Evolutionary conservation across 2,797 vertebrate species (phyloP).

Genomic region (Melanotaenia pygmaea): DNA sequence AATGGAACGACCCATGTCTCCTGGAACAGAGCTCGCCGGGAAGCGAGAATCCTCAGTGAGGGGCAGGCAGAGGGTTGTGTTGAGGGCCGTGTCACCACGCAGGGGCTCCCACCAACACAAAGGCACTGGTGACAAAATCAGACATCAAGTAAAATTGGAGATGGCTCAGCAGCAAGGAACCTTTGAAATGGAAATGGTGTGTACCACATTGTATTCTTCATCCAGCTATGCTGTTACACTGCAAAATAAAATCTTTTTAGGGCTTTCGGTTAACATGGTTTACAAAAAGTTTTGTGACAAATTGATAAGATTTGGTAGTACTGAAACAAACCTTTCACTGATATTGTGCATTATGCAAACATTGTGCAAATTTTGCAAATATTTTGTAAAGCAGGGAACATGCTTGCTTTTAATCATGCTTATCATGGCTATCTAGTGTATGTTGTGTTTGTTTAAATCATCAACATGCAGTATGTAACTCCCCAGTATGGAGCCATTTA

Average conservation of each 20-base stretch:
- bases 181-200: constrained; percentile 76
- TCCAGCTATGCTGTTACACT: neutral
- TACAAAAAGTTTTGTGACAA: constrained; percentile 2
- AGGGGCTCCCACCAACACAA: constrained; percentile 91
- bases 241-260: neutral
- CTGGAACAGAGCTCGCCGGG: constrained; percentile 85
- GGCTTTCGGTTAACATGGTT: neutral
- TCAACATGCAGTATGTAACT: neutral
- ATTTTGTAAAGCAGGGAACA: neutral
- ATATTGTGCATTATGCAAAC: neutral
- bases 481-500: neutral
- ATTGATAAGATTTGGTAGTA: neutral
- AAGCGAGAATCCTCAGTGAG: constrained; percentile 90
- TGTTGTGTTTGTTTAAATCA: too few relatives aligned
- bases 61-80: constrained; percentile 88
- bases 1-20: constrained; percentile 85
- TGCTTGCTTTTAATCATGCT: constrained; percentile 1
- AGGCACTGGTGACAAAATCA: constrained; percentile 81
- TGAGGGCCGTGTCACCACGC: constrained; percentile 92
- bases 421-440: neutral
- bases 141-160: constrained; percentile 76
- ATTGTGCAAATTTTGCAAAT: neutral
- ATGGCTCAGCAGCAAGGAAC: constrained; percentile 68
- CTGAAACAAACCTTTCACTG: neutral
- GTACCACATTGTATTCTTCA: constrained; percentile 1